Base-by-base conservation (phyloP, 1,140 invertebrate genomes). In the Aporrectodea caliginosa region DNA sequence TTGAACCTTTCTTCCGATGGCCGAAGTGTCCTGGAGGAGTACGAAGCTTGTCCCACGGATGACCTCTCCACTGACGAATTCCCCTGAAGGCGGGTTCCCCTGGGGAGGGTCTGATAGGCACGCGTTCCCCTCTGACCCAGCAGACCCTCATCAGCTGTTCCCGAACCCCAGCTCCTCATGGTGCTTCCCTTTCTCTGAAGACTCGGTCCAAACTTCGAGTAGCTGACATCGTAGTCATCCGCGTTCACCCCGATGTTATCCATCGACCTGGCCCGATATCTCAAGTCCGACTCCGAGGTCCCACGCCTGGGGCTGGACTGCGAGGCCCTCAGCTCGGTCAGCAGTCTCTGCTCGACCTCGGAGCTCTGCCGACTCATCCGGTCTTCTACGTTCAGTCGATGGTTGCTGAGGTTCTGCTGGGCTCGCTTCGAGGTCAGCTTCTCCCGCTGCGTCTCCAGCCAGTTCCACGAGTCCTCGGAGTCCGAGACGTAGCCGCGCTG, bases 361-460 rank as follows among this genome's bases (percentile, higher is more conserved):
- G 43, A 58, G 6, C 43, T 58, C 43, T 58, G 43, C 22, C 43
- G 6, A 12, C 22, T 22, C 43, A 58, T 6, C 43, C 22, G 43
- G 6, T 22, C 6, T 58, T 58, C 43, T 22, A 58, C 6, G 43
- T 22, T 6, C 6, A 58, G 6, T 22, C 22, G 6, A 22, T 58
- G 6, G 6, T 58, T 58, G 6, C 43, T 22, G 6, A 12, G 6
- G 43, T 58, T 22, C 43, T 58, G 43, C 6, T 12, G 43, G 6
- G 43, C 6, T 58, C 43, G 6, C 43, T 22, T 58, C 43, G 43
- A 12, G 6, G 6, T 22, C 73, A 81, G 72, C 75, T 78, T 81
- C 29, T 30, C 33, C 58, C 73, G 68, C 35, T 81, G 80, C 29
- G 29, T 58, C 80, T 81, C 69, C 27, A 81, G 77, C 80, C 80